Base-by-base conservation (phyloP, 2,113 vertebrate genomes). In the Nycticryphes semicollaris region DNA sequence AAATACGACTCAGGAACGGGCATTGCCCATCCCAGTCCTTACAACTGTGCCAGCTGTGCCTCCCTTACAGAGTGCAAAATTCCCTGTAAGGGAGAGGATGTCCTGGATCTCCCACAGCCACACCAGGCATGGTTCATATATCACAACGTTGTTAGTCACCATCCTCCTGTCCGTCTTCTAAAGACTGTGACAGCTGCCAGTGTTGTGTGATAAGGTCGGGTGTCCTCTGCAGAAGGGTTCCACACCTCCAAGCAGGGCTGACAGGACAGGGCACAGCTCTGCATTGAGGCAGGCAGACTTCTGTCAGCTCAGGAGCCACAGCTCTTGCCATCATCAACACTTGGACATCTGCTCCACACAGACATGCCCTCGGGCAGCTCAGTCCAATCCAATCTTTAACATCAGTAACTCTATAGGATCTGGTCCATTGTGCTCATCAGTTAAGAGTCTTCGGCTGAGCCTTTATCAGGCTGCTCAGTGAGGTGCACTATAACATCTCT, bases 81-180 rank as follows among this genome's bases (percentile, higher is more conserved):
- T 56, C 62, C 50, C 39, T 67, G 7, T 5, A 6, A 21, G 1
- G 12, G 21, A 70, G 7, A 9, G 21, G 10, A 80, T 37, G 17
- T 12, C 67, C 50, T 21, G 39, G 9, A 50, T 64, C 18, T 75
- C n/a, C 19, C 62, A 35, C 20, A 81, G 48, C 43, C 64, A n/a
- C 0, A 3, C 7, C 62, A 60, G 53, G 18, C n/a, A 13, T 0
- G 3, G 47, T 31, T 81, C n/a, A 22, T 43, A 50, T 57, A 14
- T 16, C 19, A 28, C 54, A 31, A 3, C 1, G 27, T 4, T 47
- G 20, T 39, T 39, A 23, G 23, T 48, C 53, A 48, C 27, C 6
- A 4, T 28, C 45, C 57, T 81, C 76, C 76, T 54, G 50, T 10
- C 84, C 35, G 27, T 48, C 54, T 84, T 66, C 81, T 41, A 66